Conservation (phyloP, 1,140 invertebrate species). For the Delia radicum region DNA sequence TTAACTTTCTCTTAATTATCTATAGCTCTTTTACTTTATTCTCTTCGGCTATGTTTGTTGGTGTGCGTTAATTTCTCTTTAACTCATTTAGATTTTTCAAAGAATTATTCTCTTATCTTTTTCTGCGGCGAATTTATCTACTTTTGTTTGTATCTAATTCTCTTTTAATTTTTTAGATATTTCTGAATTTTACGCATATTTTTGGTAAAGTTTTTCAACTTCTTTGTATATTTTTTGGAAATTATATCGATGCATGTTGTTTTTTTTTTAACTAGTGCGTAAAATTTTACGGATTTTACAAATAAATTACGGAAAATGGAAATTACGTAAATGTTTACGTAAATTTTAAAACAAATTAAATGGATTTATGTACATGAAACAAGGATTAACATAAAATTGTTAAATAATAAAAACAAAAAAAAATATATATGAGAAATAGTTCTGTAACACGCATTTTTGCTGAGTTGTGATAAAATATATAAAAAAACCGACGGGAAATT, state of each 20-base stretch:
- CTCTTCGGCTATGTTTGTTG: background rate
- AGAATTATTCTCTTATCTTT: background rate
- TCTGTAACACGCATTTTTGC: too few relatives aligned
- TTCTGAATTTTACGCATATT: background rate
- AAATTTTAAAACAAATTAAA: background rate
- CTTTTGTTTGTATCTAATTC: background rate
- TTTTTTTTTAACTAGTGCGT: background rate
- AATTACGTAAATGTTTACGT: background rate
- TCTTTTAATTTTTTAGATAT: background rate
- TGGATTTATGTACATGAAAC: too few relatives aligned
- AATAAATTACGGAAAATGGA: too few relatives aligned
- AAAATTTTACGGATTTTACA: background rate
- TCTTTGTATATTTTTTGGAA: background rate
- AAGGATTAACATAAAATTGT: too few relatives aligned
- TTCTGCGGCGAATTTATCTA: slow-evolving; percentile 5
- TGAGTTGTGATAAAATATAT: too few relatives aligned
- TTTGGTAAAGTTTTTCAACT: background rate
- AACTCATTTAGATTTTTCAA: background rate
- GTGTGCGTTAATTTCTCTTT: background rate
- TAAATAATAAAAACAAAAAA: too few relatives aligned
- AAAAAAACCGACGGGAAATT: too few relatives aligned
- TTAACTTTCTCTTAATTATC: too few relatives aligned
- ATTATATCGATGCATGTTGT: background rate
- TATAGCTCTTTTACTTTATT: slow-evolving; percentile 1
- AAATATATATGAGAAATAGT: too few relatives aligned